Conservation (phyloP, 2,888 invertebrate genomes). For the Cryptophagus acutangulus region DNA sequence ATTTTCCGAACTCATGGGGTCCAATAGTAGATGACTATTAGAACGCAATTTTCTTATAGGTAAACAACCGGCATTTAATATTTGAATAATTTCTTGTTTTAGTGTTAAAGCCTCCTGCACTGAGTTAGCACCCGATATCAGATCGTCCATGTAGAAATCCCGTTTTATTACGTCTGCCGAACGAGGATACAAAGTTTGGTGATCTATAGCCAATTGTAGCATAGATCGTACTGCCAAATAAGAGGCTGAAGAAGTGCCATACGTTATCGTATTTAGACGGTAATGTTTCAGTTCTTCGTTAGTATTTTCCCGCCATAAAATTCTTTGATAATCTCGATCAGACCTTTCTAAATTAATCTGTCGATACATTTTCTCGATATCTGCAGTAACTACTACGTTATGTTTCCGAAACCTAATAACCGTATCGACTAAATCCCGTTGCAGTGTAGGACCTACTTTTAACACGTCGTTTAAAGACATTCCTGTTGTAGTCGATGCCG, state of each 20-base stretch:
- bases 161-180: neutral
- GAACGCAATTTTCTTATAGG: neutral
- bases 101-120: neutral
- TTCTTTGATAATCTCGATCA: neutral
- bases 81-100: neutral
- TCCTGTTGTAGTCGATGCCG: neutral
- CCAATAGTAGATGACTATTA: neutral
- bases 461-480: neutral
- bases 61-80: neutral
- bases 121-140: neutral
- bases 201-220: neutral
- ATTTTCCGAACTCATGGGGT: neutral
- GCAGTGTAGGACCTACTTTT: neutral
- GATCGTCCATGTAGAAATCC: neutral
- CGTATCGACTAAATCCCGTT: constrained; percentile 7
- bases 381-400: neutral
- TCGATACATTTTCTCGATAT: constrained; percentile 5
- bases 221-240: constrained; percentile 8
- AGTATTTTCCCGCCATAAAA: neutral
- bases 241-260: constrained; percentile 9
- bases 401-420: constrained; percentile 5
- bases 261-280: constrained; percentile 13
- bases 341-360: neutral
- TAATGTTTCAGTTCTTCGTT: neutral
- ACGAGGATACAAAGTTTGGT: neutral